Conservation (phyloP, 2,113 vertebrate species). For the Sinocyclocheilus anophthalmus region DNA sequence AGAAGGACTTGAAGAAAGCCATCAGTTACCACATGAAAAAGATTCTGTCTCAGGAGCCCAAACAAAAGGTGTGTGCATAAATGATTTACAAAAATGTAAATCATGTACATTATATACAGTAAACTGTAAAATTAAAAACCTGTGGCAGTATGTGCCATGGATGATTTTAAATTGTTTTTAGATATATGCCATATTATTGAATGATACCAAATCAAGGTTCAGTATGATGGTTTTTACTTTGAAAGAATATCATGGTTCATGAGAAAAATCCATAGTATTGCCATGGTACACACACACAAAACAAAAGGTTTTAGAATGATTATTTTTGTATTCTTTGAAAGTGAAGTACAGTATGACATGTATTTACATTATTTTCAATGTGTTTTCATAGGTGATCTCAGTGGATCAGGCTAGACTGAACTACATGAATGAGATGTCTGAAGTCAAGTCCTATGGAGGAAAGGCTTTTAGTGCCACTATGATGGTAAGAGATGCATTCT, state of each 20-base stretch:
- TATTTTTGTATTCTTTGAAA: too few relatives aligned
- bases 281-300: background rate
- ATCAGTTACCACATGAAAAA: conserved; percentile 94
- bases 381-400: conserved; percentile 70
- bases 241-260: background rate
- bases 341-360: background rate
- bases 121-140: background rate
- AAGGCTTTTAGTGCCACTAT: conserved; percentile 93
- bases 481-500: conserved; percentile 79
- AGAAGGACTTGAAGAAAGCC: conserved; percentile 95
- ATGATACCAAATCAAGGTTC: background rate
- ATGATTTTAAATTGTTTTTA: background rate
- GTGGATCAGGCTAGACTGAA: conserved; percentile 84
- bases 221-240: background rate
- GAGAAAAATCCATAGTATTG: background rate
- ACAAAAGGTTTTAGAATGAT: too few relatives aligned
- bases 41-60: conserved; percentile 86
- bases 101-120: background rate
- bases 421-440: conserved; percentile 91
- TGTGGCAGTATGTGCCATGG: background rate
- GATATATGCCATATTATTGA: background rate
- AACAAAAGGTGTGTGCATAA: conserved; percentile 80
- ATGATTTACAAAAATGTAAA: background rate
- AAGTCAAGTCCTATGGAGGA: conserved; percentile 91
- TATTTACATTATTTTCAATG: background rate